Conservation (phyloP, 2,113 vertebrate genomes). For the Jacana jacana region DNA sequence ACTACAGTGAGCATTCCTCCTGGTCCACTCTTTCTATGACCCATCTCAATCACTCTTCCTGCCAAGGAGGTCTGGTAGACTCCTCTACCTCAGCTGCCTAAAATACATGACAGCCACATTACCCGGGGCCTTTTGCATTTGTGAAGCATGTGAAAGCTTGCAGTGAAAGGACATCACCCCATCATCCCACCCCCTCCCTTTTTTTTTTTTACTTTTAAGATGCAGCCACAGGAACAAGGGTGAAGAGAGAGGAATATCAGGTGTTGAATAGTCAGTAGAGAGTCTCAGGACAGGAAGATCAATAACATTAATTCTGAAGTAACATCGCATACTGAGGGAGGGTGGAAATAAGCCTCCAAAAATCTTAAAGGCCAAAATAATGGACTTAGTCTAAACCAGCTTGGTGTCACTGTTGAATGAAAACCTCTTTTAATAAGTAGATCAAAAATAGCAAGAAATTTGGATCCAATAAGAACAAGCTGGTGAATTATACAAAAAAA, state of each 20-base stretch:
- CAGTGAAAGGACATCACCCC: neutral
- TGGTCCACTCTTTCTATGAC: neutral
- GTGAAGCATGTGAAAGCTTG: neutral
- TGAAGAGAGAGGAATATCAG: neutral
- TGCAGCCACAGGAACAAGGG: neutral
- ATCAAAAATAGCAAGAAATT: neutral
- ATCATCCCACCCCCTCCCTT: rapidly evolving
- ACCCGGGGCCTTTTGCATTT: neutral
- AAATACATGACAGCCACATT: rapidly evolving
- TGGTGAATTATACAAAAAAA: neutral
- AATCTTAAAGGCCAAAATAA: neutral
- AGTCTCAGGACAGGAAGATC: neutral
- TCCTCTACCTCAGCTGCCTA: neutral
- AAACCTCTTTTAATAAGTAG: neutral
- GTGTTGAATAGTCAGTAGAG: neutral
- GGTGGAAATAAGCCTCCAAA: neutral
- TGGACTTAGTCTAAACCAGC: neutral
- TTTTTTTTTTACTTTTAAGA: no score
- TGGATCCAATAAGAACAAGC: neutral
- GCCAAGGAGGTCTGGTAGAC: neutral
- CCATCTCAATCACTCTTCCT: neutral
- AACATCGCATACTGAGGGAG: neutral
- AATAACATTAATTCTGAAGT: neutral
- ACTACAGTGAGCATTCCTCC: neutral
- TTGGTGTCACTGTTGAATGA: neutral